phyloP scores from a whole-genome alignment of 2,888 invertebrate genomes.

The Bombyx huttoni region DNA sequence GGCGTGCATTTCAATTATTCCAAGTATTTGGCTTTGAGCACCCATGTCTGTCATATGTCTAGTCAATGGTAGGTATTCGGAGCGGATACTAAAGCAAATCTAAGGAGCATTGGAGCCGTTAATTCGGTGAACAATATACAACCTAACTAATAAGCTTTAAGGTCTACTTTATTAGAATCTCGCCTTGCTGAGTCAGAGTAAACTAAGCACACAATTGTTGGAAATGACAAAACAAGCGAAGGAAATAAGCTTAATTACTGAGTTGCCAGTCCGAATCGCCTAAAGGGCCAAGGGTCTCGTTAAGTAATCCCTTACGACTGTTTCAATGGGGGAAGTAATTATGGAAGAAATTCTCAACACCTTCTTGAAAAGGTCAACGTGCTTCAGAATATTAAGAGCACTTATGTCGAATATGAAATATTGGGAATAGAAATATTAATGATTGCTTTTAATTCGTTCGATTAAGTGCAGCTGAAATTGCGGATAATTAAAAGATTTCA shows the following conservation, averaged over 20 bases:
- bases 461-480: background rate
- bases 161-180: background rate
- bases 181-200: slow-evolving; percentile 7
- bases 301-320: slow-evolving; percentile 53
- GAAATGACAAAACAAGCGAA: slow-evolving; percentile 48
- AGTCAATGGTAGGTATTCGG: slow-evolving; percentile 28
- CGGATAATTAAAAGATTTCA: too few relatives aligned
- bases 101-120: background rate
- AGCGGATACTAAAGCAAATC: background rate
- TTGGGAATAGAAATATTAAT: background rate
- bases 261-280: slow-evolving; percentile 51
- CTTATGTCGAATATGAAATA: background rate
- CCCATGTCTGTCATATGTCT: slow-evolving; percentile 40
- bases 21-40: slow-evolving; percentile 33
- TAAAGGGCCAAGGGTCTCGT: slow-evolving; percentile 38
- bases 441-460: background rate
- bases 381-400: slow-evolving; percentile 11
- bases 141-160: background rate
- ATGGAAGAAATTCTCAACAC: slow-evolving; percentile 49
- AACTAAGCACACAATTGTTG: slow-evolving; percentile 37
- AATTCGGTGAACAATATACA: background rate
- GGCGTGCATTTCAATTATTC: too few relatives aligned
- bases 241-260: slow-evolving; percentile 67
- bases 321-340: slow-evolving; percentile 58
- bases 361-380: slow-evolving; percentile 32